A percentile compares a stretch with the other conserved stretches of the same genome.
Evolutionary conservation across 2,888 invertebrate genomes (phyloP).

Genomic region (Caenorhabditis doughertyi): DNA sequence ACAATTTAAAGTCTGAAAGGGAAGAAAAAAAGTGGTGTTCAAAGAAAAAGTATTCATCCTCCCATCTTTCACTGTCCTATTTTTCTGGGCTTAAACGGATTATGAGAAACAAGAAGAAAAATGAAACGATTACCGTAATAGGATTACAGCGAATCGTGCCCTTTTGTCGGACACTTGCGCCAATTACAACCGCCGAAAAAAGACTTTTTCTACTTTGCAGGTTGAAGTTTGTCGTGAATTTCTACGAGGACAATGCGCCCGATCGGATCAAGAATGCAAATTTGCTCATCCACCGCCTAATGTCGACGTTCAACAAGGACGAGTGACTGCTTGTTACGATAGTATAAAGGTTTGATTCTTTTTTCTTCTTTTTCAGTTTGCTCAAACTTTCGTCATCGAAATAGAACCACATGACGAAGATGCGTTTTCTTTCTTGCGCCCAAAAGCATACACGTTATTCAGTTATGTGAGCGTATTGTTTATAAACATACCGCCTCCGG

Average conservation of each 20-base stretch:
- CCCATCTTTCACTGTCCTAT: constrained; percentile 6
- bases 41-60: background rate
- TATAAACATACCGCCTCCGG: constrained; percentile 40
- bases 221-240: constrained; percentile 98
- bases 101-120: constrained; percentile 33
- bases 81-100: constrained; percentile 44
- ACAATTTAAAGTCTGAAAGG: constrained; percentile 19
- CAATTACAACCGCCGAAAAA: constrained; percentile 24
- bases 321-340: constrained; percentile 99
- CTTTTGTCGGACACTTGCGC: constrained; percentile 32
- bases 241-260: constrained; percentile 99
- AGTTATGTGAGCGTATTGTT: constrained; percentile 54
- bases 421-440: background rate
- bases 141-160: constrained; percentile 39
- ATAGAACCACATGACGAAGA: constrained; percentile 11
- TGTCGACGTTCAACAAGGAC: constrained; percentile 99
- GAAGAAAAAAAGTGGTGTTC: constrained; percentile 11
- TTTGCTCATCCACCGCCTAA: constrained; percentile 99
- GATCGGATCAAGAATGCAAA: constrained; percentile 99
- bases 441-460: constrained; percentile 9
- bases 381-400: constrained; percentile 1
- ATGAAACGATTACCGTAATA: constrained; percentile 37
- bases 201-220: constrained; percentile 58
- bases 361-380: constrained; percentile 19
- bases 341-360: constrained; percentile 94